Base-by-base conservation (phyloP, 2,888 invertebrate genomes). In the Tenthredo mesomela region DNA sequence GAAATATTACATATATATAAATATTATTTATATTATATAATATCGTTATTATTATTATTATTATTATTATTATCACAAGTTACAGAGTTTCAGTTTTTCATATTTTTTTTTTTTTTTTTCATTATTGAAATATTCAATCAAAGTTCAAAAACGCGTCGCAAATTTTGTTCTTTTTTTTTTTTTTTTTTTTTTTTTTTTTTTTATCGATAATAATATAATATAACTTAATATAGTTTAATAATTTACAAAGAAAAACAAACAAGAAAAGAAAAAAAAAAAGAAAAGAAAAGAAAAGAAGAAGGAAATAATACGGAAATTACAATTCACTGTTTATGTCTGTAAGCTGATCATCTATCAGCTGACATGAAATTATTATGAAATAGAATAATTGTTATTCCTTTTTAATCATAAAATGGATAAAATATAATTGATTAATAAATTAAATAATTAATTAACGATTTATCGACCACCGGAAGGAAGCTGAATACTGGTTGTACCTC, bases 401-500 rank as follows among this genome's bases (percentile, higher is more conserved):
- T 4, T 50, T 50, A 67, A 67, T 15, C 15, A 33, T 67, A 33
- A 7, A 67, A 67, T 33, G 18, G 5, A 18, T 67, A 67, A 67
- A 67, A 15, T 33, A 33, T 67, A 18, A 33, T 67, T 67, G 6
- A 29, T 54, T 21, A 10, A 37, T 47, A 0, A 77, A 33, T 21
- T 25, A 33, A 33, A 33, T 0, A n/a, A 54, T 71, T 33, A n/a
- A 75, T 40, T 50, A 5, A 43, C 6, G 54, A 21, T 84, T 84
- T 84, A 84, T 84, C 84, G 84, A 37, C 84, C 80, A 84, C 84
- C 84, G 47, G 84, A 84, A 47, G 75, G 25, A 2, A 77, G 75
- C 18, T 40, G 73, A 29, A 77, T 84, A 77, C 40, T 84, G 47
- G 84, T 6, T 37, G 67, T 18, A 47, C 82, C 47, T 25, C 37